phyloP scores from a whole-genome alignment of 2,797 vertebrate species.

The Pipistrellus nathusii region DNA sequence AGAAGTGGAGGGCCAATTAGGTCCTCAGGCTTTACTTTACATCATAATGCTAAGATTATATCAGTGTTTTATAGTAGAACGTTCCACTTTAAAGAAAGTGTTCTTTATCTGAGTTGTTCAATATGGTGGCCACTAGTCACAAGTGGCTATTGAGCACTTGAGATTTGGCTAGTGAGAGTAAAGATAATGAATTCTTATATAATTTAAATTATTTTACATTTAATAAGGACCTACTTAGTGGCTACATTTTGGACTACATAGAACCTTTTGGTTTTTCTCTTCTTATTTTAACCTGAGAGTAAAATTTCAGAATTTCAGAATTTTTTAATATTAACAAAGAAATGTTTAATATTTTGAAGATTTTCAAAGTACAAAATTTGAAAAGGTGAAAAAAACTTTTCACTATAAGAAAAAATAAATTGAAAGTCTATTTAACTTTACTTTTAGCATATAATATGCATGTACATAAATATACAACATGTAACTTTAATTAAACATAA shows the following conservation, averaged over 20 bases:
- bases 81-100: neutral
- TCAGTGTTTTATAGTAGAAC: neutral
- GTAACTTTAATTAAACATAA: neutral
- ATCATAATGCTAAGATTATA: neutral
- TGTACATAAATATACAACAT: neutral
- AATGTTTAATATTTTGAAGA: neutral
- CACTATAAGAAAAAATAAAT: neutral
- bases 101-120: neutral
- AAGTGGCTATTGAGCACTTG: neutral
- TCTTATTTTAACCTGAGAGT: neutral
- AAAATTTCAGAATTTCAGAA: neutral
- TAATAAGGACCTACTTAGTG: neutral
- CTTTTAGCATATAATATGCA: neutral
- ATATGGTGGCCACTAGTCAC: neutral
- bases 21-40: neutral
- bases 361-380: neutral
- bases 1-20: neutral
- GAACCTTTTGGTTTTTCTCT: neutral
- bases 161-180: neutral
- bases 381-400: neutral
- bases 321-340: neutral
- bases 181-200: neutral
- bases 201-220: conserved; percentile 32
- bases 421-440: neutral
- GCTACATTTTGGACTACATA: neutral